Evolutionary conservation across 2,113 vertebrate genomes (phyloP).

Genomic region (Prunella himalayana): DNA sequence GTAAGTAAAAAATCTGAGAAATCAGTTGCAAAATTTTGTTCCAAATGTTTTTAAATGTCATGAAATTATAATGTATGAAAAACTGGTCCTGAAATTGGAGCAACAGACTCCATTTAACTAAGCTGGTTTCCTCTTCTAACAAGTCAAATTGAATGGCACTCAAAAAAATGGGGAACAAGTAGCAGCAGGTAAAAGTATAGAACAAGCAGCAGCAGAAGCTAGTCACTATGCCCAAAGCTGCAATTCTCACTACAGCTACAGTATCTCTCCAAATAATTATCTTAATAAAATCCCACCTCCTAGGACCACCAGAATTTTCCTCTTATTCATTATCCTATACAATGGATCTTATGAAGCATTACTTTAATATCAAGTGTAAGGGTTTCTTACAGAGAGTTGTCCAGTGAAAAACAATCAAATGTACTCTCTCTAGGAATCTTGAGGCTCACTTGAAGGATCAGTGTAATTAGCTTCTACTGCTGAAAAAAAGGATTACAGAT

Average conservation of each 20-base stretch:
- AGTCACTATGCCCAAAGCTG: not conserved
- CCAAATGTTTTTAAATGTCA: not conserved
- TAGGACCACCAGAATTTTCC: not conserved
- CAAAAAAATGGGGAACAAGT: not conserved
- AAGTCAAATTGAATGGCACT: not conserved
- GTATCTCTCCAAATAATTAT: not conserved
- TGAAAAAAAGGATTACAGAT: not conserved
- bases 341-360: not conserved
- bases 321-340: not conserved
- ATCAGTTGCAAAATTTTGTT: not conserved
- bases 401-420: not conserved
- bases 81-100: not conserved
- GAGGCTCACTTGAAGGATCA: not conserved
- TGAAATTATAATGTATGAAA: not conserved
- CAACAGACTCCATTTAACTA: not conserved
- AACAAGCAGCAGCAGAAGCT: not conserved
- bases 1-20: not conserved
- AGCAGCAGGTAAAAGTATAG: not conserved
- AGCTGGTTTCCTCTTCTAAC: not conserved
- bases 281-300: not conserved
- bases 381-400: not conserved
- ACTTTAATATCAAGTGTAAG: conserved; percentile 30
- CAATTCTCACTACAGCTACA: not conserved
- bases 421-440: not conserved
- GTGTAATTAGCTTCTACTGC: not conserved